Evolutionary conservation across 2,888 invertebrate genomes (phyloP), one percentile per base, ranked within the genome.

Genomic region (Sesamia inferens): DNA sequence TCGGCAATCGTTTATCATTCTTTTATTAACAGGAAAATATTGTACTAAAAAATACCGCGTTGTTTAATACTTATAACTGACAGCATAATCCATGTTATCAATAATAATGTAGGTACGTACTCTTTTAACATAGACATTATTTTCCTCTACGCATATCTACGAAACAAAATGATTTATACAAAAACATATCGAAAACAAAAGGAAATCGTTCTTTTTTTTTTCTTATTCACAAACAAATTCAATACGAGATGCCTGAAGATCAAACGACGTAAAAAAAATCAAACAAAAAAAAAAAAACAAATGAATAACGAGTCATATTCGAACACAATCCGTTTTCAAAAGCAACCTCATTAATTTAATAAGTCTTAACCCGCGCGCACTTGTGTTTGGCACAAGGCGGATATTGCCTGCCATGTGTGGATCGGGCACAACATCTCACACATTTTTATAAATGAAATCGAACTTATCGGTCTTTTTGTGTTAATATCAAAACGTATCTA

Each of bases 341-440:
- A 78, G 76, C 67, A 75, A 54, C 76, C 76, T 68, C 79, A 79
- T 87, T 85, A 78, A 84, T 83, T 83, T 79, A 85, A 86, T 85
- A 86, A 79, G 68, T 78, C 75, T 80, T 79, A 79, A 68, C 68
- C 74, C 78, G 79, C 71, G 22, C 51, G 48, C 51, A 58, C 54
- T 75, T 78, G 72, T 76, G 72, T 76, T 76, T 79, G 62, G 62
- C 79, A 81, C 51, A 58, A 24, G 57, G 61, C 77, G 81, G 77
- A 83, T 87, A 85, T 85, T 85, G 77, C 71, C 74, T 81, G 79
- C 78, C 74, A 73, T 78, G 54, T 65, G 68, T 65, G 68, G 42
- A 84, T 72, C 68, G 65, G 67, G 71, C 63, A 62, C 24, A n/a
- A 57, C 55, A 42, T 73, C 67, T 81, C 81, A 51, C 70, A 76